Base-by-base conservation (phyloP, 2,888 invertebrate species). In the Nasonia oneida region DNA sequence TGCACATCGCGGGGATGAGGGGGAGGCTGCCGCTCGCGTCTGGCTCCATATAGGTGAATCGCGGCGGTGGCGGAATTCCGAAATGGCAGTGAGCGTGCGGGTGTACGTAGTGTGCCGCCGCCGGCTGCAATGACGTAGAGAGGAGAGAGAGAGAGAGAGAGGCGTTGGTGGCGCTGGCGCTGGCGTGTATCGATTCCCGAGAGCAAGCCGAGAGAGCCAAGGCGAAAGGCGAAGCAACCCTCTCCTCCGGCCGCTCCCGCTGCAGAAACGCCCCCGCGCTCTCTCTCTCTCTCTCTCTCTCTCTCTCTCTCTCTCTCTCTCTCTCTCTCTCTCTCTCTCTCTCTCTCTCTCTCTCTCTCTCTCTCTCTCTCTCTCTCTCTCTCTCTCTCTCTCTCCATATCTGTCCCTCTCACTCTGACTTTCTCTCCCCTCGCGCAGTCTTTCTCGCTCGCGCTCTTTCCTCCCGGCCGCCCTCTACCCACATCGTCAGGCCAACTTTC, bases 111-210 rank as follows among this genome's bases (percentile, higher is more conserved):
- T 61, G 84, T 80, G 74, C 64, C n/a, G 80, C 81, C 88, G 90
- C 88, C 89, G 91, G 91, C 89, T 91, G 91, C 91, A 91, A 92
- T 92, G 92, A 92, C 92, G 92, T 92, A 80, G 83, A 39, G 57
- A 39, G 33, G 84, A 29, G 29, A 29, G 29, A 29, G 29, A 29
- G 29, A 29, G 29, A 29, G 29, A 29, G 29, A 29, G 29, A 81
- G 87, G 92, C 91, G 92, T 91, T 92, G 91, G 90, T 90, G 90
- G 92, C 89, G 91, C 91, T 91, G 90, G 90, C 85, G 88, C 87
- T 87, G 5, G 64, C 64, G 91, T 92, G 92, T 92, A 92, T 93
- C 93, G 93, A 92, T 93, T 93, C 92, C 91, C 91, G 91, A 42
- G 42, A 12, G 89, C 90, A 90, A 89, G 81, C 81, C 90, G 90